phyloP scores from a whole-genome alignment of 2,797 vertebrate genomes.

The Xiphorhynchus erythropygius region DNA sequence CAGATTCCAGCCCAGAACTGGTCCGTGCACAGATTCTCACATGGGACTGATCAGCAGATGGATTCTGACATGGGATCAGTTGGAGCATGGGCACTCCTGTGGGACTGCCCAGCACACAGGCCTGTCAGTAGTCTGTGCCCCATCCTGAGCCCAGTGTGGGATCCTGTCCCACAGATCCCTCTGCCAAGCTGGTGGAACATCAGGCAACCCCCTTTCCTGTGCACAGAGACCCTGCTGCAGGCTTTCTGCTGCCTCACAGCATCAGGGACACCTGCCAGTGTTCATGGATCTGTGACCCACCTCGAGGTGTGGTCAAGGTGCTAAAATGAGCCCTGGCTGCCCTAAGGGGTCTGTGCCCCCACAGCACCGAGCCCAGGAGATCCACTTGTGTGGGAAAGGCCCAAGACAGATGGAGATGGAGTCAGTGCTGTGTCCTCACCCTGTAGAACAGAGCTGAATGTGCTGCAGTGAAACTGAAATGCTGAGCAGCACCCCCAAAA shows the following conservation, averaged over 20 bases:
- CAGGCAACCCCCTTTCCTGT: not conserved
- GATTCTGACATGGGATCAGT: not conserved
- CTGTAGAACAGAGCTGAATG: accelerated
- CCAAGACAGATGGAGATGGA: not conserved
- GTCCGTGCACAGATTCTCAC: accelerated
- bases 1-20: not conserved
- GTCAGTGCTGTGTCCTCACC: not conserved
- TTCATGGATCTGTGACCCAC: not conserved
- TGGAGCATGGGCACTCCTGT: accelerated
- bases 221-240: not conserved
- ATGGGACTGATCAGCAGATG: not conserved
- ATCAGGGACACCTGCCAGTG: not conserved
- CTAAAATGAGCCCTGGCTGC: not conserved
- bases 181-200: not conserved
- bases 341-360: not conserved
- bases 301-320: not conserved
- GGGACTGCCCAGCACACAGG: not conserved
- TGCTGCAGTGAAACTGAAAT: not conserved
- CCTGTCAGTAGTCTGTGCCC: not conserved
- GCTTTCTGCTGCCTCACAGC: not conserved
- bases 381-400: not conserved
- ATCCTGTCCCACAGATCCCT: not conserved
- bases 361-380: not conserved
- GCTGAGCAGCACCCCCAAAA: not conserved
- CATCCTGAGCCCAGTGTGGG: accelerated